These are phyloP conservation scores for Drosophila grimshawi DNA, from an alignment of 1,140 invertebrate genomes.

Conservation along the genomic window DNA sequence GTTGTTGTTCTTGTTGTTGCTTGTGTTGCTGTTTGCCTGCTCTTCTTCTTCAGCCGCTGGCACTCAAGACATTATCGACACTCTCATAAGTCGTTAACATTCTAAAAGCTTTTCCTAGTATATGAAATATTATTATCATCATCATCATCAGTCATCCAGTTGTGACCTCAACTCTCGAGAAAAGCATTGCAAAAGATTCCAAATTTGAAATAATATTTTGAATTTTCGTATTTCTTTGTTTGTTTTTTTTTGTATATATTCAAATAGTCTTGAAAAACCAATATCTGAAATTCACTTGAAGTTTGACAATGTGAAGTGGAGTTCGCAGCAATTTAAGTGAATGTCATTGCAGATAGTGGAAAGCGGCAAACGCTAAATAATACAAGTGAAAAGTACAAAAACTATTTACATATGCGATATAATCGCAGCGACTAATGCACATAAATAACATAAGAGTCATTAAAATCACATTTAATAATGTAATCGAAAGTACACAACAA, in stretches of 20 bases:
- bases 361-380: conserved; percentile 3
- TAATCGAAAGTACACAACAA: conserved; percentile 19
- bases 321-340: conserved; percentile 4
- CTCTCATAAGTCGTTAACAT: conserved; percentile 77
- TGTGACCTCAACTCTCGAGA: background rate
- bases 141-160: conserved; percentile 22
- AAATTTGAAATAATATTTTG: background rate
- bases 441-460: conserved; percentile 54
- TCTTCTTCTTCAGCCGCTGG: background rate
- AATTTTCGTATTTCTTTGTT: too few relatives aligned
- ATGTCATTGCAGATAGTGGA: background rate
- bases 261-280: background rate
- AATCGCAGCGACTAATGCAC: conserved; percentile 24
- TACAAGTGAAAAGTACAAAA: background rate
- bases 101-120: conserved; percentile 79
- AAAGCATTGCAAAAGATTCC: background rate
- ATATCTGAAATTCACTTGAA: background rate
- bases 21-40: background rate
- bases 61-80: conserved; percentile 53
- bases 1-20: conserved; percentile 5
- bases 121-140: conserved; percentile 50
- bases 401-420: conserved; percentile 19
- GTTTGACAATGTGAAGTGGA: background rate
- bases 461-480: conserved; percentile 71
- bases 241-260: background rate